Percentiles rank a stretch among this genome's conserved stretches.
These are phyloP conservation scores for Hyles vespertilio DNA, from an alignment of 1,140 invertebrate genomes.

Conservation along the genomic window DNA sequence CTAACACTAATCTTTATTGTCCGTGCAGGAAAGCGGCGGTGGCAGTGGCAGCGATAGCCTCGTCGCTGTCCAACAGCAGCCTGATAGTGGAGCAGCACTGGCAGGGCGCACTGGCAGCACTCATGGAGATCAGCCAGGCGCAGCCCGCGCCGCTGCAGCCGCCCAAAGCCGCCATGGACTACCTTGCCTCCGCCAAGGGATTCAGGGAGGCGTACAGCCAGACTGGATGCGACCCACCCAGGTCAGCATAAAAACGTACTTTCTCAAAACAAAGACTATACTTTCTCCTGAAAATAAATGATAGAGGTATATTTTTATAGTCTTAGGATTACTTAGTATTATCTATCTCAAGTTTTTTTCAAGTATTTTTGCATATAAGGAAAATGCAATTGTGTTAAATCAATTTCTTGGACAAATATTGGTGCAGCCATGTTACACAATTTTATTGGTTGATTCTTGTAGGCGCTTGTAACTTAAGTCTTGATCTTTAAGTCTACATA, in stretches of 20 bases:
- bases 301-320: no score
- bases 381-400: no score
- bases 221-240: slow-evolving; percentile 79
- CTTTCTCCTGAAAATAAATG: no score
- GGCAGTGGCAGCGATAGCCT: slow-evolving; percentile 75
- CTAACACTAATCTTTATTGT: background rate
- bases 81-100: slow-evolving; percentile 52
- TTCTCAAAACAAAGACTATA: no score
- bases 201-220: slow-evolving; percentile 80
- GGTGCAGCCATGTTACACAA: no score
- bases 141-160: slow-evolving; percentile 68
- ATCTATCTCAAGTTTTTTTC: no score
- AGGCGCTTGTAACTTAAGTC: no score
- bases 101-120: slow-evolving; percentile 73
- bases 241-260: slow-evolving; percentile 38
- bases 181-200: slow-evolving; percentile 77
- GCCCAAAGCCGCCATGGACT: slow-evolving; percentile 76
- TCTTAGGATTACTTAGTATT: no score
- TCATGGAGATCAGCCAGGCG: slow-evolving; percentile 74
- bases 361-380: no score
- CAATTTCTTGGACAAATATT: no score
- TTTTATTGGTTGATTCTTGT: no score
- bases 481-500: no score
- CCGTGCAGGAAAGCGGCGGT: slow-evolving; percentile 74
- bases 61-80: slow-evolving; percentile 42